Evolutionary conservation across 2,113 vertebrate genomes (phyloP).

Genomic region (Scatophagus argus): DNA sequence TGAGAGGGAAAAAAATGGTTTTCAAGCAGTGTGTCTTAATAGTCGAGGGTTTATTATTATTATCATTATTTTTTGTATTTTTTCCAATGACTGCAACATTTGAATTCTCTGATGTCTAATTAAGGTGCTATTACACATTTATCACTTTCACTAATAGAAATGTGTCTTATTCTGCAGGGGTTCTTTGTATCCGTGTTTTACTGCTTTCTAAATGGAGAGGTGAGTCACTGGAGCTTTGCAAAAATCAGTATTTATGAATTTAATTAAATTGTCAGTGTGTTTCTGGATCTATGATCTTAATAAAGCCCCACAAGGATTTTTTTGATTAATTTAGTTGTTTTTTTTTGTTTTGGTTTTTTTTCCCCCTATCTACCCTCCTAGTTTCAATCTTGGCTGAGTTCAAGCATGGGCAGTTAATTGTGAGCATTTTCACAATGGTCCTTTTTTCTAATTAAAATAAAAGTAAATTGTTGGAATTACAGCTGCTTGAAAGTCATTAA

Average conservation of each 20-base stretch:
- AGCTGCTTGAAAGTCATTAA: constrained; percentile 41
- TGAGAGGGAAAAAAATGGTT: constrained; percentile 14
- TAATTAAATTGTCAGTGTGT: constrained; percentile 20
- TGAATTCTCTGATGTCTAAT: constrained; percentile 21
- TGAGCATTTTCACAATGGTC: background rate
- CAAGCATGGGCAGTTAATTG: background rate
- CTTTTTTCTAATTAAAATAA: constrained; percentile 22
- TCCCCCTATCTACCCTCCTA: background rate
- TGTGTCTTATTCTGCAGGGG: constrained; percentile 86
- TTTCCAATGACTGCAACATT: background rate
- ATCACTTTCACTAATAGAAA: constrained; percentile 19
- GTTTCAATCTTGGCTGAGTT: background rate
- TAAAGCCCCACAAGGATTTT: constrained; percentile 1
- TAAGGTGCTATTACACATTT: background rate
- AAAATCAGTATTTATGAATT: constrained; percentile 40
- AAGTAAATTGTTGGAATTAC: constrained; percentile 28
- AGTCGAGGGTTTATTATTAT: too few relatives aligned
- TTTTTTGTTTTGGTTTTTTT: background rate
- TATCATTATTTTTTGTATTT: background rate
- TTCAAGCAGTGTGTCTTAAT: background rate
- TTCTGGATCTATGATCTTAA: constrained; percentile 29
- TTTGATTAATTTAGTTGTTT: background rate
- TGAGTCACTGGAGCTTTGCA: constrained; percentile 77
- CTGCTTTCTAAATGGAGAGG: constrained; percentile 99
- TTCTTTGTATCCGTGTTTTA: constrained; percentile 99